phyloP scores from a whole-genome alignment of 92 coral and sea anemone genomes.

The Desmophyllum pertusum region DNA sequence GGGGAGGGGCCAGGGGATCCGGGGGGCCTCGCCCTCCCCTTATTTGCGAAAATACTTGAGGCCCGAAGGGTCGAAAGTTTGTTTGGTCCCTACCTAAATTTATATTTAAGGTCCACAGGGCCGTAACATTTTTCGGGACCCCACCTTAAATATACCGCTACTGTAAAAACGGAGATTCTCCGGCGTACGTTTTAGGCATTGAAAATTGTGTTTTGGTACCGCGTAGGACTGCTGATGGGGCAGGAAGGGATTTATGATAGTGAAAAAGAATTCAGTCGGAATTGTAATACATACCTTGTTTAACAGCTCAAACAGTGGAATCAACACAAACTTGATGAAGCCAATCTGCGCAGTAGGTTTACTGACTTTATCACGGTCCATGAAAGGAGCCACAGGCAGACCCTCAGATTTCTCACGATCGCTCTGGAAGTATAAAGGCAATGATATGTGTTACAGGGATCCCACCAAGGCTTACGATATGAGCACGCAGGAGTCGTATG shows the following conservation, averaged over 20 bases:
- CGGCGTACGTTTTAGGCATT: not conserved
- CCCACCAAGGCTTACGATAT: no score
- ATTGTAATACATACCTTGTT: conserved; percentile 56
- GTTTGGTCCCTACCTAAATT: no score
- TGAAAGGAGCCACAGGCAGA: conserved; percentile 80
- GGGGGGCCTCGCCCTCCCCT: no score
- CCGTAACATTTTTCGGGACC: no score
- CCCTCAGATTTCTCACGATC: conserved; percentile 87
- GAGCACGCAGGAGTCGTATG: not conserved
- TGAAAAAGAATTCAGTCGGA: not conserved
- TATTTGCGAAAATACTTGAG: no score
- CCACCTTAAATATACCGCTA: no score
- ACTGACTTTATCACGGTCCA: conserved; percentile 86
- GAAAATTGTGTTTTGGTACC: not conserved
- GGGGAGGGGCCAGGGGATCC: no score
- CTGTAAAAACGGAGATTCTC: no score
- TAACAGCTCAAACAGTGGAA: conserved; percentile 78
- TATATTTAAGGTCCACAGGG: no score
- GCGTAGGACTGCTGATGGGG: not conserved
- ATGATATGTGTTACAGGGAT: not conserved
- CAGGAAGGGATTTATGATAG: not conserved
- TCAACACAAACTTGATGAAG: conserved; percentile 83
- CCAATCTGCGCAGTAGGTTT: conserved; percentile 88
- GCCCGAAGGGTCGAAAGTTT: no score
- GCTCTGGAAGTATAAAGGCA: conserved; percentile 44